Conservation (phyloP, 2,888 invertebrate genomes). For the Boloria selene region DNA sequence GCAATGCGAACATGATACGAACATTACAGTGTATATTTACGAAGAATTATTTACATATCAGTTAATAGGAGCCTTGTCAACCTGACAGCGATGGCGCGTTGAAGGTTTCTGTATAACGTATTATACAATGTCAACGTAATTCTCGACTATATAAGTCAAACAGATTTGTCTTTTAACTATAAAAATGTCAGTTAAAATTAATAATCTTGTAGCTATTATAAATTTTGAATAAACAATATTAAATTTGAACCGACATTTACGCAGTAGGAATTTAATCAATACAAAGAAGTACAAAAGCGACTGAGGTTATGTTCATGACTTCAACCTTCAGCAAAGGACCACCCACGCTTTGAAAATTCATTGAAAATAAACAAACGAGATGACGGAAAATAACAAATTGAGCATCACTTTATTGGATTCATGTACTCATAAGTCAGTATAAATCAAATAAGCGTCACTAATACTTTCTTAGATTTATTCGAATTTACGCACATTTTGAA, state of each 20-base stretch:
- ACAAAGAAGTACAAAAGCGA: conserved; percentile 5
- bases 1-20: conserved; percentile 35
- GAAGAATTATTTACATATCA: conserved; percentile 34
- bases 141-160: not conserved
- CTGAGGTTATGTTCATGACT: conserved; percentile 26
- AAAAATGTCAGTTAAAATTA: conserved; percentile 14
- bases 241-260: conserved; percentile 1
- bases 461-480: too few species aligned
- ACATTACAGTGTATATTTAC: conserved; percentile 22
- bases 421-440: conserved; percentile 24
- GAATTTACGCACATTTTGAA: too few species aligned
- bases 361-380: conserved; percentile 43
- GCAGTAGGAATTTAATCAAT: not conserved
- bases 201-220: conserved; percentile 2
- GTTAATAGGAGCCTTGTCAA: conserved; percentile 29
- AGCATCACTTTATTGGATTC: conserved; percentile 30
- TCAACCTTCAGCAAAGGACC: conserved; percentile 41
- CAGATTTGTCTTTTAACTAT: not conserved
- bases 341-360: conserved; percentile 41
- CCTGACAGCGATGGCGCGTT: conserved; percentile 8
- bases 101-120: conserved; percentile 17
- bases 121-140: conserved; percentile 1
- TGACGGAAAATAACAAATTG: conserved; percentile 44
- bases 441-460: not conserved
- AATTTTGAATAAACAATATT: conserved; percentile 4